Evolutionary conservation across 1,140 invertebrate genomes (phyloP).

Genomic region (Semibalanus balanoides): DNA sequence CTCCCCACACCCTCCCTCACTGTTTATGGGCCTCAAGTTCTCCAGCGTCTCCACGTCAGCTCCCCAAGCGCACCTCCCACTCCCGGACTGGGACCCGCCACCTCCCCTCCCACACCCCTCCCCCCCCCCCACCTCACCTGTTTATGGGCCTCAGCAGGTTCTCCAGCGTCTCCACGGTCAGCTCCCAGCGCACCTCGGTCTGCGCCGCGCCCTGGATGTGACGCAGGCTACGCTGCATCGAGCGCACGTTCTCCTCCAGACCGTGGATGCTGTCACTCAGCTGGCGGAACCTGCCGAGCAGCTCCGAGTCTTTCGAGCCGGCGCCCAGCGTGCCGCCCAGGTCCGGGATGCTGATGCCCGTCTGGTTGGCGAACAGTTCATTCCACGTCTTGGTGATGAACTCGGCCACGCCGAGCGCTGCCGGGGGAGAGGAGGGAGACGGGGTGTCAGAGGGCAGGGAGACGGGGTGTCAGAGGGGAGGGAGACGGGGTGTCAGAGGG

Average conservation of each 20-base stretch:
- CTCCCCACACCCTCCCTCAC: too few species aligned
- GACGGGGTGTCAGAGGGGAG: too few species aligned
- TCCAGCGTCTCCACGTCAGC: too few species aligned
- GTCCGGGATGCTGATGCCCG: background rate
- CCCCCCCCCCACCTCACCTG: background rate
- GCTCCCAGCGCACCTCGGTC: slow-evolving; percentile 20
- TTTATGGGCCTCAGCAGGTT: slow-evolving; percentile 21
- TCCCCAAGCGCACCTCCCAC: too few species aligned
- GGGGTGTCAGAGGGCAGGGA: too few species aligned
- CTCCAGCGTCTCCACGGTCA: slow-evolving; percentile 21
- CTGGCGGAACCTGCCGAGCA: background rate
- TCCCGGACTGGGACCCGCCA: too few species aligned
- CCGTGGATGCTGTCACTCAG: slow-evolving; percentile 15
- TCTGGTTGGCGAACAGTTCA: background rate
- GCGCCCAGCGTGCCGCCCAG: background rate
- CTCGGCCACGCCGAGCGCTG: background rate
- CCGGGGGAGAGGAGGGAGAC: background rate
- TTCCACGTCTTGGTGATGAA: background rate
- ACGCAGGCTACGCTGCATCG: slow-evolving; percentile 17
- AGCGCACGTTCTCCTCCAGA: slow-evolving; percentile 18
- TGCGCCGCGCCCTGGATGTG: slow-evolving; percentile 12
- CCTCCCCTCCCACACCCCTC: too few species aligned
- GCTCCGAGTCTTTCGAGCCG: background rate
- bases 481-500: too few species aligned
- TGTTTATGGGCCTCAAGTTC: too few species aligned